Base-by-base conservation (phyloP, 2,888 invertebrate genomes). In the Agrypnus murinus region DNA sequence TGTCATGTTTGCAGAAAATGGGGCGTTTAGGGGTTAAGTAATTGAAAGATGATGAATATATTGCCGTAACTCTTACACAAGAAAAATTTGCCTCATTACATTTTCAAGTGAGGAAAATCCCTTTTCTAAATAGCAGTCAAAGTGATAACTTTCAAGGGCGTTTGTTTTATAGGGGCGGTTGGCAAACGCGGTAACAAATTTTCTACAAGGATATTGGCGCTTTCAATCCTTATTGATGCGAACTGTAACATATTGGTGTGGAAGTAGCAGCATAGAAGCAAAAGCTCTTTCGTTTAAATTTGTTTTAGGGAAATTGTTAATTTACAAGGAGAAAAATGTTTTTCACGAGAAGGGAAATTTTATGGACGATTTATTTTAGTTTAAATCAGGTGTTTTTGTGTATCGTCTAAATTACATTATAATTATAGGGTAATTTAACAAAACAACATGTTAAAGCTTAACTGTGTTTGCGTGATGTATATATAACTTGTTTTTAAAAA, bases 81-180 rank as follows among this genome's bases (percentile, higher is more conserved):
- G 15, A 25, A 25, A 25, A 25, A 25, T 25, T 14, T 43, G 7
- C 6, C 15, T 7, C 15, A 43, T 15, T 9, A 12, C 15, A 43
- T 7, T 15, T 43, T 15, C 43, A 43, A 15, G 14, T 43, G 43
- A 43, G 43, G 14, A 15, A 43, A 12, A 43, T 43, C 15, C 25
- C 43, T 43, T 43, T 15, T 43, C 43, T 43, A 43, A 43, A 43
- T 43, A 43, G 15, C 43, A 43, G 43, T 43, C 43, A 43, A 25
- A 43, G 43, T 43, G 43, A 43, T 46, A 19, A 46, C 46, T 46
- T 46, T 46, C 19, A 46, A 19, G 46, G 46, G 19, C 46, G 19
- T 46, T 46, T 46, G 46, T 43, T 43, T 43, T 43, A 43, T 43
- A 43, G 43, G 43, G 43, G 43, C 43, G 43, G 43, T 43, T 43